Base-by-base conservation (phyloP, 2,113 vertebrate genomes). In the Myodes glareolus region DNA sequence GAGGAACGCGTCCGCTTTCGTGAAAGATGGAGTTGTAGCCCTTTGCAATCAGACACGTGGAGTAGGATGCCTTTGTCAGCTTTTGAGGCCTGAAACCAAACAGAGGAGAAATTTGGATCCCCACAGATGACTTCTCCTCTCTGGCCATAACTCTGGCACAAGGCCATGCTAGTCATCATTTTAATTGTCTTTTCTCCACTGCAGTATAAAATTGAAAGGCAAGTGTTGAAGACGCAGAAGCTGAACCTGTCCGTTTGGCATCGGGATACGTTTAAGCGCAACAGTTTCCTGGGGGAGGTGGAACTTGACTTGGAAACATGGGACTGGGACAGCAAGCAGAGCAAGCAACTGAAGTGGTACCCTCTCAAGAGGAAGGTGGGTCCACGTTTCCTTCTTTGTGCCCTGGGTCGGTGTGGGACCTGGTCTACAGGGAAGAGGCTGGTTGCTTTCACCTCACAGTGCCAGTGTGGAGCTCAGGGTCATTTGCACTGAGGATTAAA, bases 191-290 rank as follows among this genome's bases (percentile, higher is more conserved):
- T 97, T 42, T 96, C 96, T 70, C 3, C 86, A 72, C 87, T 98
- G 61, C 96, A 99, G 99, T 99, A 99, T 97, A 99, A 99, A 98
- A 98, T 99, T 50, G 97, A 97, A 80, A 99, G 99, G 89, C 97
- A 97, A 23, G 89, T 97, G 65, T 96, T 99, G 94, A 99, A 98
- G 97, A 98, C 97, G 47, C 99, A 99, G 95, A 99, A 90, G 16
- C 93, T 99, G 95, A 99, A 99, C 95, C 42, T 99, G 63, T 99
- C 99, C 0, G 99, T 99, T 75, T 99, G 99, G 99, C 99, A 99
- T 97, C 98, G 99, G 6, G 99, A 99, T 96, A 99, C 98, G 1
- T 99, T 99, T 98, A 99, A 99, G 29, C 98, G 99, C 68, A 99
- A 99, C 95, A 99, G 98, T 96, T 99, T 99, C 97, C 99, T 99